These are phyloP conservation scores for Heliconius hortense DNA, from an alignment of 2,888 invertebrate species.

Conservation along the genomic window DNA sequence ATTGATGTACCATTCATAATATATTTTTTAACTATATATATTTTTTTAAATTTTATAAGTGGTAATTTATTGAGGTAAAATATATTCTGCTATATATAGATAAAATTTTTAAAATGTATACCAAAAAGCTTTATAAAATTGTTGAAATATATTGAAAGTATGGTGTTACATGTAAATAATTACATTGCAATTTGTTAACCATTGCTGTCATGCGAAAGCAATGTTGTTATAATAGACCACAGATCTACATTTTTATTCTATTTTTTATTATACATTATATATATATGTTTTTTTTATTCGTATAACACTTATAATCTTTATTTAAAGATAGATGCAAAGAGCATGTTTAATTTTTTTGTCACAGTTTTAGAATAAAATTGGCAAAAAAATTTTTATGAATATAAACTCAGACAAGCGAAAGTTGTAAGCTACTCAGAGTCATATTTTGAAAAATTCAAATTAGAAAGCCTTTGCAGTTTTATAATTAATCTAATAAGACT, in stretches of 20 bases:
- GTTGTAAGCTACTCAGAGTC: neutral
- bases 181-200: neutral
- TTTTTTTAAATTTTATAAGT: neutral
- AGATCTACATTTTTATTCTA: neutral
- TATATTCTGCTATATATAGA: neutral
- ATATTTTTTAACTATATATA: too few relatives aligned
- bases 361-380: neutral
- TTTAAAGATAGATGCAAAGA: neutral
- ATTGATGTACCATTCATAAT: too few relatives aligned
- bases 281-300: neutral
- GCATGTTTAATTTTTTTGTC: too few relatives aligned
- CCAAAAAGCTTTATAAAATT: neutral
- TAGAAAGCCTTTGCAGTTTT: neutral
- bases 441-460: neutral
- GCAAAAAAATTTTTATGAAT: neutral
- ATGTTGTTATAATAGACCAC: neutral
- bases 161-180: neutral
- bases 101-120: neutral
- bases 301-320: neutral
- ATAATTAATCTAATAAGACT: neutral
- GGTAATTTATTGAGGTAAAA: neutral
- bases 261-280: neutral
- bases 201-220: neutral
- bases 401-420: neutral
- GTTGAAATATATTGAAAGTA: neutral